Conservation (phyloP, 2,113 vertebrate species). For the Hassar affinis region DNA sequence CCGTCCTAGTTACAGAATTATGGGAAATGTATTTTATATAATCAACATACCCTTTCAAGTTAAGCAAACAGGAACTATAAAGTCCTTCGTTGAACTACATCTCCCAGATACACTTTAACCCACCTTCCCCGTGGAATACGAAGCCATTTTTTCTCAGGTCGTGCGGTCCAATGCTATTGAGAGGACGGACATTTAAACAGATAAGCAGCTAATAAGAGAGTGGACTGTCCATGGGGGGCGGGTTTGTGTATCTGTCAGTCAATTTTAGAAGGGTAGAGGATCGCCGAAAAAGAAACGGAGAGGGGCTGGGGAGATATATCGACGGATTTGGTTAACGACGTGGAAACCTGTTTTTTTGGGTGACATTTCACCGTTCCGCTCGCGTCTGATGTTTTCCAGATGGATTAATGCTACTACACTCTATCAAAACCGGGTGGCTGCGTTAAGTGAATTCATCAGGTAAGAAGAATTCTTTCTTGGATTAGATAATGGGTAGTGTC, state of each 20-base stretch:
- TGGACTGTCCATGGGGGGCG: conserved; percentile 52
- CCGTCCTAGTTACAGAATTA: background rate
- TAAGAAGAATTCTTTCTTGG: conserved; percentile 26
- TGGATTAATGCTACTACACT: conserved; percentile 68
- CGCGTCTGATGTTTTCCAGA: conserved; percentile 64
- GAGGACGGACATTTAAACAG: background rate
- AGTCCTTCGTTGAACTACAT: conserved; percentile 41
- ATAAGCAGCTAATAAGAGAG: conserved; percentile 24
- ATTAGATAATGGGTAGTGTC: conserved; percentile 6
- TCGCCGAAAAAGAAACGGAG: conserved; percentile 62
- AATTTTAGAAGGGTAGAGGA: conserved; percentile 57
- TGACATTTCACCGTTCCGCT: conserved; percentile 57
- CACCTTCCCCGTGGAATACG: background rate
- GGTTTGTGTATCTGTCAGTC: conserved; percentile 64
- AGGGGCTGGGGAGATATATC: conserved; percentile 61
- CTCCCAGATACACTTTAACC: conserved; percentile 2
- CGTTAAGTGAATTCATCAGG: conserved; percentile 29
- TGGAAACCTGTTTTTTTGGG: conserved; percentile 55
- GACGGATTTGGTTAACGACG: conserved; percentile 67
- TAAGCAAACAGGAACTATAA: no score
- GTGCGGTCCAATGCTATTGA: background rate
- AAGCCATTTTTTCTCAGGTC: background rate
- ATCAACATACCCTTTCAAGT: background rate
- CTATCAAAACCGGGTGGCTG: conserved; percentile 4
- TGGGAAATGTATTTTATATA: conserved; percentile 69